Evolutionary conservation across 2,888 invertebrate genomes (phyloP).

Genomic region (Caenorhabditis plicata): DNA sequence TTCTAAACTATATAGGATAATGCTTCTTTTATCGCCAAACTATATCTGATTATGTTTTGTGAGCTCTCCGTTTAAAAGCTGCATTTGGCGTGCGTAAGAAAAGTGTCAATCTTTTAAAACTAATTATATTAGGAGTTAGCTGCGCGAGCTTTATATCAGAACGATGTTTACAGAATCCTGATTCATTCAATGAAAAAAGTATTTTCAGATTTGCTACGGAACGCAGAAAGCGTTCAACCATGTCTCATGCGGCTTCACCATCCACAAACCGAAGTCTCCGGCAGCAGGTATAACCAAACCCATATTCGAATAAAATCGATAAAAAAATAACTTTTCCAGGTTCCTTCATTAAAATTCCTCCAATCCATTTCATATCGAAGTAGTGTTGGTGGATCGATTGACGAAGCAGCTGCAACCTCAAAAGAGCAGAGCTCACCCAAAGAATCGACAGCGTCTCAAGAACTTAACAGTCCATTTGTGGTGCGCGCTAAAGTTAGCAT

Average conservation of each 20-base stretch:
- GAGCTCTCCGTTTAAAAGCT: too few species aligned
- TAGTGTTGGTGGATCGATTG: constrained; percentile 52
- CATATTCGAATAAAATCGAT: background rate
- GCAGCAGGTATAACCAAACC: constrained; percentile 7
- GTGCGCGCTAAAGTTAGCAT: constrained; percentile 24
- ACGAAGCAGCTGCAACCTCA: constrained; percentile 39
- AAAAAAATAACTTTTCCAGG: constrained; percentile 11
- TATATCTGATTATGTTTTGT: too few species aligned
- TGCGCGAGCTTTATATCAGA: too few species aligned
- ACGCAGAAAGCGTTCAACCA: constrained; percentile 60
- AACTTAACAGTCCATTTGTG: constrained; percentile 26
- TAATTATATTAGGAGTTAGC: too few species aligned
- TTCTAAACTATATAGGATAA: too few species aligned
- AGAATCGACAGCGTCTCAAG: constrained; percentile 27
- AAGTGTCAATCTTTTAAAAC: too few species aligned
- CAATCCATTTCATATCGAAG: constrained; percentile 61
- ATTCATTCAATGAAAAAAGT: too few species aligned
- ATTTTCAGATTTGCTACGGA: constrained; percentile 59
- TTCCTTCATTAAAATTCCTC: constrained; percentile 57
- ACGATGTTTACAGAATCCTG: too few species aligned
- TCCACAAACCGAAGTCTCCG: constrained; percentile 53
- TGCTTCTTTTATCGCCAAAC: too few species aligned
- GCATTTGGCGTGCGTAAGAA: too few species aligned
- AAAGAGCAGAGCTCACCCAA: constrained; percentile 32
- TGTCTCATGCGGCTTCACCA: constrained; percentile 59